Evolutionary conservation across 2,888 invertebrate species (phyloP), one percentile per base, ranked within the genome.

Genomic region (Cosmia trapezina): DNA sequence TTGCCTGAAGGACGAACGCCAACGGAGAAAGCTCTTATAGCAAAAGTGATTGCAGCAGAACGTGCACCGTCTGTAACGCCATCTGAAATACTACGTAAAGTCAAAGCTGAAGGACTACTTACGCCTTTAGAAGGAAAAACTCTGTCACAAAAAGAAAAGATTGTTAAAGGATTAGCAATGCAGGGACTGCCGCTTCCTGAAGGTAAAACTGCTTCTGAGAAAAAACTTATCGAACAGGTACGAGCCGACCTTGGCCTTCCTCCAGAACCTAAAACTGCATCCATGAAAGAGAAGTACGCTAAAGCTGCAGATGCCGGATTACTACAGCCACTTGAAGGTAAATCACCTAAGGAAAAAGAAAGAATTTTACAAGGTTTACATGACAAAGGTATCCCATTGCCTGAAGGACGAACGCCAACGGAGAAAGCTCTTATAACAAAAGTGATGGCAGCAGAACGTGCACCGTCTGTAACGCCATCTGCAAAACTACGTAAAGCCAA

Each of bases 71-170:
- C n/a, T n/a, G n/a, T n/a, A n/a, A n/a, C n/a, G n/a, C n/a, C n/a
- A n/a, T n/a, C n/a, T n/a, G n/a, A n/a, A n/a, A n/a, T n/a, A n/a
- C n/a, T n/a, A n/a, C n/a, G n/a, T n/a, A n/a, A n/a, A 47, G 70
- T 56, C 12, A 17, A 56, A 43, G 71, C 28, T 3, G 57, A 17
- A 2, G 70, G 70, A 0, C 17, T 71, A 14, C 11, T 71, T 0
- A 41, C 70, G 0, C 70, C 70, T 1, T 7, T 71, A 2, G 47
- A 70, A 33, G 47, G 47, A 0, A 70, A 71, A 71, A 9, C 70
- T 3, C 19, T 12, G 0, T 8, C 11, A 6, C 17, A 70, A 6
- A 41, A 45, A 12, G 56, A 41, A 57, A 28, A 22, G 3, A 70
- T 70, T 6, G 0, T 70, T 0, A 56, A 28, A 37, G 14, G 9